Evolutionary conservation across 2,888 invertebrate genomes (phyloP).

Genomic region (Tyria jacobaeae): DNA sequence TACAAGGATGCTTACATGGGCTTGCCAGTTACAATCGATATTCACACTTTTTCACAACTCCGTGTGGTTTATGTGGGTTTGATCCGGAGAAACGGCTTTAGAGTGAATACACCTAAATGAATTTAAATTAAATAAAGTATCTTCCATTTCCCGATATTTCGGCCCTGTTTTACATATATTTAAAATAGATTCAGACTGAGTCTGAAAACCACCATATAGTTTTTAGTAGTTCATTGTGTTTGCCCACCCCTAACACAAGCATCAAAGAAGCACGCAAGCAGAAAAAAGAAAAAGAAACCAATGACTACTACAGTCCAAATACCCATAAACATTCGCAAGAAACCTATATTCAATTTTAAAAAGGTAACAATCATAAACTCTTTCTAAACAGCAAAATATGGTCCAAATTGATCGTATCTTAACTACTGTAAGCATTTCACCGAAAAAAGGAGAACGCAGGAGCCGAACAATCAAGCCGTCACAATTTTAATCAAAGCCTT

Average conservation of each 20-base stretch:
- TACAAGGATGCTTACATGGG: no score
- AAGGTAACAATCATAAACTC: slow-evolving; percentile 42
- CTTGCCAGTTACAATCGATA: no score
- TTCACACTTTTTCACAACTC: no score
- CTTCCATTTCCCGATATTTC: background rate
- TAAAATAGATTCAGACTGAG: no score
- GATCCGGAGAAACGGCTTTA: no score
- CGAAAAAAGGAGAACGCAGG: slow-evolving; percentile 53
- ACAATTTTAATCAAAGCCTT: slow-evolving; percentile 82
- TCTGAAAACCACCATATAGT: background rate
- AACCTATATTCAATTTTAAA: slow-evolving; percentile 22
- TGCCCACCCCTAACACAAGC: no score
- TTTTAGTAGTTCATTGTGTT: no score
- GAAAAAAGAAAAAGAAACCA: no score
- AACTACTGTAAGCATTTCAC: slow-evolving; percentile 54
- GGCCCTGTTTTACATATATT: background rate
- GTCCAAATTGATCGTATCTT: slow-evolving; percentile 53
- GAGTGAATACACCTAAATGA: no score
- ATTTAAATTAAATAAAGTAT: background rate
- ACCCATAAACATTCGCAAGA: background rate
- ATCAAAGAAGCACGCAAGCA: no score
- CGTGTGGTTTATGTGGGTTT: no score
- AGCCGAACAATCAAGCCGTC: slow-evolving; percentile 79
- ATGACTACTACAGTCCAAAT: background rate
- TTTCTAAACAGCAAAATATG: slow-evolving; percentile 46